Percentiles rank a stretch among this genome's conserved stretches.
Evolutionary conservation across 2,113 vertebrate species (phyloP).

Genomic region (Silurus asotus): DNA sequence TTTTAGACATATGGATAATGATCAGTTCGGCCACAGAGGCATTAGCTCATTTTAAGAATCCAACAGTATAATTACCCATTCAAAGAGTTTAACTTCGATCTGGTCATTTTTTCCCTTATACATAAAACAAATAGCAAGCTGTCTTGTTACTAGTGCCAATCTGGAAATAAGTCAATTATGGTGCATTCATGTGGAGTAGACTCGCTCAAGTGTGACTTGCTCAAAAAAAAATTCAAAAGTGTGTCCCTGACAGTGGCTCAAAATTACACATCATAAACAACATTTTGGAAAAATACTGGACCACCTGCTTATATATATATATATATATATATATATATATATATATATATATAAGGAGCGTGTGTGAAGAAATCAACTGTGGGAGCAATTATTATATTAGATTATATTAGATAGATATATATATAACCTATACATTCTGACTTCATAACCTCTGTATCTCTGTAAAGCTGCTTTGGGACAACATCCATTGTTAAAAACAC

Average conservation of each 20-base stretch:
- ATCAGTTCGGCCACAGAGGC: neutral
- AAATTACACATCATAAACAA: neutral
- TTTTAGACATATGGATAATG: neutral
- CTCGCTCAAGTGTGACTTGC: neutral
- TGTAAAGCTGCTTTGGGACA: no score
- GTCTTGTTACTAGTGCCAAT: neutral
- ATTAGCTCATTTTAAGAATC: neutral
- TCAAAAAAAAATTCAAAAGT: constrained; percentile 2
- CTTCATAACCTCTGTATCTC: no score
- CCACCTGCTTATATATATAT: neutral
- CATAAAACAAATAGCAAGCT: constrained; percentile 10
- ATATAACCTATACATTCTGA: no score
- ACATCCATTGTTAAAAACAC: no score
- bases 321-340: neutral
- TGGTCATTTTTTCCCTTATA: neutral
- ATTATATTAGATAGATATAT: no score
- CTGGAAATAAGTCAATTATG: neutral
- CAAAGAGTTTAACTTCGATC: neutral
- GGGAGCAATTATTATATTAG: no score
- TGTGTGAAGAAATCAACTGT: no score
- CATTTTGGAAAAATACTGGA: neutral
- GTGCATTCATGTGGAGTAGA: neutral
- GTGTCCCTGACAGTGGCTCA: neutral
- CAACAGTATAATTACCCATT: neutral
- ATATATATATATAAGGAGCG: no score